These are phyloP conservation scores for Orgyia antiqua DNA, from an alignment of 2,888 invertebrate genomes.

Conservation along the genomic window DNA sequence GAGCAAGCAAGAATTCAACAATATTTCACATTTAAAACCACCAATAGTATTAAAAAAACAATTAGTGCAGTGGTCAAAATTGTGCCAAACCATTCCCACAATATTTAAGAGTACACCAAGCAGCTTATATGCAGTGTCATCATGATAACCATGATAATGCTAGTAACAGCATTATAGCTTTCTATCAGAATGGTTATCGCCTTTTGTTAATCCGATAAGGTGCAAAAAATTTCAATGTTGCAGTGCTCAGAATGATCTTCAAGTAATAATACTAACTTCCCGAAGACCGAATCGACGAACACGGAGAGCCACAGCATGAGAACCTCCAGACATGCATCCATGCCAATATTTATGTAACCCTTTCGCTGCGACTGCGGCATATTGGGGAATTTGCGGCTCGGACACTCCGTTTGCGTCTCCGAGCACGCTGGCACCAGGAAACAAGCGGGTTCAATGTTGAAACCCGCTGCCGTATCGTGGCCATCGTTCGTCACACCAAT, in stretches of 20 bases:
- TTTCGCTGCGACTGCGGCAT: constrained; percentile 3
- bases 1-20: no score
- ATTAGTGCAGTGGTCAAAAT: no score
- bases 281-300: constrained; percentile 32
- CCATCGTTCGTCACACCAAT: constrained; percentile 31
- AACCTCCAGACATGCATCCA: constrained; percentile 37
- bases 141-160: no score
- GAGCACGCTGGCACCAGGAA: constrained; percentile 2
- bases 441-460: constrained; percentile 8
- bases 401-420: background rate
- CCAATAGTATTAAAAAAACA: no score
- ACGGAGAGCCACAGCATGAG: constrained; percentile 41
- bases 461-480: constrained; percentile 6
- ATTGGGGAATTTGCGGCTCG: constrained; percentile 2
- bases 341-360: constrained; percentile 10
- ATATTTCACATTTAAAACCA: no score
- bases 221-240: no score
- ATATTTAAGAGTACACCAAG: no score
- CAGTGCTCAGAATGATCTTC: background rate
- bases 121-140: no score
- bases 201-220: no score
- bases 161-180: no score
- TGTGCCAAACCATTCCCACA: no score
- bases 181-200: no score
- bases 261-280: constrained; percentile 38